A percentile compares a stretch with the other conserved stretches of the same genome.
These are phyloP conservation scores for Trissolcus basalis DNA, from an alignment of 1,140 invertebrate genomes.

Conservation along the genomic window DNA sequence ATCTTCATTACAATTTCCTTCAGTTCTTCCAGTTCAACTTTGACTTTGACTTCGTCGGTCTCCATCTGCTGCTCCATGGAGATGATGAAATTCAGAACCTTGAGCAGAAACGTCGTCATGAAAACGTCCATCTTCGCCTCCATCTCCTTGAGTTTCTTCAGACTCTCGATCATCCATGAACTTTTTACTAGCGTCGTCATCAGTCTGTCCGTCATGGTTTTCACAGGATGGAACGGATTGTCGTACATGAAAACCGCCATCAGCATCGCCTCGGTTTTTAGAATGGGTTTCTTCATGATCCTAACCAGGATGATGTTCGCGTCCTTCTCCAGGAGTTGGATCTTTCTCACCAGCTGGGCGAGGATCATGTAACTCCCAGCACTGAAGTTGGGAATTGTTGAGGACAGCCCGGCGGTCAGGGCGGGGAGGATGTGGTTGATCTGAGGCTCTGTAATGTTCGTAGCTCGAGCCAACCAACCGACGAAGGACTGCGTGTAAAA, in stretches of 20 bases:
- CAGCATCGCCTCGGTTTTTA: conserved; percentile 78
- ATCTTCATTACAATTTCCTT: conserved; percentile 72
- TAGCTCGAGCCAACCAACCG: conserved; percentile 79
- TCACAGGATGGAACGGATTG: conserved; percentile 76
- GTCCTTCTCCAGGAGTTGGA: conserved; percentile 78
- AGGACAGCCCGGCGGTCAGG: conserved; percentile 82
- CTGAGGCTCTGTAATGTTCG: conserved; percentile 81
- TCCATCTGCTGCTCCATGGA: conserved; percentile 19
- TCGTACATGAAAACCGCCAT: conserved; percentile 80
- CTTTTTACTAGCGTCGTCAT: conserved; percentile 75
- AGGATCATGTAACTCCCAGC: conserved; percentile 85
- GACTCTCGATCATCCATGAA: conserved; percentile 75
- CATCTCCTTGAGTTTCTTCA: conserved; percentile 75
- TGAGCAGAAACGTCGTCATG: conserved; percentile 75
- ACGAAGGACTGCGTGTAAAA: conserved; percentile 86
- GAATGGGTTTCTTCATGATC: conserved; percentile 76
- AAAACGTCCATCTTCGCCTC: conserved; percentile 77
- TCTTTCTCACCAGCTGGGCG: conserved; percentile 81
- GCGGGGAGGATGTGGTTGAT: conserved; percentile 83
- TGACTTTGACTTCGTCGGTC: conserved; percentile 1
- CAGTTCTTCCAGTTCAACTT: conserved; percentile 9
- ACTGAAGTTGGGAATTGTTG: conserved; percentile 81
- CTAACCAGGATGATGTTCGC: conserved; percentile 80
- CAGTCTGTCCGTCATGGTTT: conserved; percentile 74
- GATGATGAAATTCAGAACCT: conserved; percentile 56